Percentiles rank a stretch among this genome's conserved stretches.
phyloP scores from a whole-genome alignment of 2,113 vertebrate species.

The Semicossyphus pulcher region DNA sequence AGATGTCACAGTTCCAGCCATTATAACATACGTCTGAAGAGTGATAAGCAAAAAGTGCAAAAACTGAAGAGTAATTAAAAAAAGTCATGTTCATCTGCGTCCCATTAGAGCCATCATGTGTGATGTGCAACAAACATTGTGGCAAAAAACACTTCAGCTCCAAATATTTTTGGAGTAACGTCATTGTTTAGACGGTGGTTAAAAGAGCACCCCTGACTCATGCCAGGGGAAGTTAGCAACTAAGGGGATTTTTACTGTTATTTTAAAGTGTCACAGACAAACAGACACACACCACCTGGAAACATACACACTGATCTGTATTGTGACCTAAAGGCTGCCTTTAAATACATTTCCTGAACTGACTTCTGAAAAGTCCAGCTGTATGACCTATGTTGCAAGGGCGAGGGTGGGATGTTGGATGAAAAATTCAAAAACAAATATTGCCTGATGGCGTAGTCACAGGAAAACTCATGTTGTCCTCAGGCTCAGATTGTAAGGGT shows the following conservation, averaged over 20 bases:
- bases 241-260: conserved; percentile 69
- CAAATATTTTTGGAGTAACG: conserved; percentile 38
- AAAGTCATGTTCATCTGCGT: not conserved
- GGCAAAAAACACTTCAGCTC: too few relatives aligned
- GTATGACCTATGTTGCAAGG: too few relatives aligned
- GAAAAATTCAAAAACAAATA: too few relatives aligned
- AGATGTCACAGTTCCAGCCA: not conserved
- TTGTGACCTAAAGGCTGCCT: too few relatives aligned
- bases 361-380: too few relatives aligned
- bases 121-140: not conserved
- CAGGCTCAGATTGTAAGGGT: too few relatives aligned
- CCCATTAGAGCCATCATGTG: not conserved
- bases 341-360: too few relatives aligned
- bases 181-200: conserved; percentile 41
- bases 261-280: conserved; percentile 54
- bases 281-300: conserved; percentile 34
- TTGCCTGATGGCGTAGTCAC: too few relatives aligned
- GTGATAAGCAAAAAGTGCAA: not conserved
- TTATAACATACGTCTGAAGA: not conserved
- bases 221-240: conserved; percentile 66
- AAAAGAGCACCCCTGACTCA: conserved; percentile 70
- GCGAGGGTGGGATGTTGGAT: too few relatives aligned
- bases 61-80: not conserved
- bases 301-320: not conserved
- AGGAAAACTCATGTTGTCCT: too few relatives aligned